Evolutionary conservation across 2,888 invertebrate genomes (phyloP).

Genomic region (Gymnosoma rotundatum): DNA sequence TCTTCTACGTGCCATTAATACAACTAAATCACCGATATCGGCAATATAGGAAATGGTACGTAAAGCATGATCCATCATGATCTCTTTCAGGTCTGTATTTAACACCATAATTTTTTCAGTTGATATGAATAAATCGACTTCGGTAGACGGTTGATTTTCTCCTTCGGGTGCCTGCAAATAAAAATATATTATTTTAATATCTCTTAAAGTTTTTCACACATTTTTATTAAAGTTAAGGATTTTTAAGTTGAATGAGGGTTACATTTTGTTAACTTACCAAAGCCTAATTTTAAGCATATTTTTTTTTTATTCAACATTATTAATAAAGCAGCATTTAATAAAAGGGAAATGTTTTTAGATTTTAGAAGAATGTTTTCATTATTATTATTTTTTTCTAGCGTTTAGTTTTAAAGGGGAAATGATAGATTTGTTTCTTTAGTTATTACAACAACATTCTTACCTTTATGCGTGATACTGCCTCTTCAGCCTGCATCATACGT

Average conservation of each 20-base stretch:
- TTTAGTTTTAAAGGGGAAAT: conserved; percentile 30
- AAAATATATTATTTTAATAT: neutral
- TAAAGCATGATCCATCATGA: conserved; percentile 99
- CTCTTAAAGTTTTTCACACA: neutral
- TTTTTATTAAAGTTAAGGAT: neutral
- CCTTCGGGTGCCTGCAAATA: conserved; percentile 94
- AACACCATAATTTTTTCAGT: conserved; percentile 99
- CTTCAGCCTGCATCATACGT: conserved; percentile 99
- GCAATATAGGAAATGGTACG: conserved; percentile 99
- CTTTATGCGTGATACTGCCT: conserved; percentile 99
- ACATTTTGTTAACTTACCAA: conserved; percentile 70
- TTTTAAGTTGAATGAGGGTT: conserved; percentile 27
- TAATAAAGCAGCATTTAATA: conserved; percentile 65
- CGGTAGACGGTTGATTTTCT: conserved; percentile 98
- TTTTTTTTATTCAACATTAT: conserved; percentile 57
- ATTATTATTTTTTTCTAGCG: conserved; percentile 51
- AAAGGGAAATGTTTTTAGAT: conserved; percentile 63
- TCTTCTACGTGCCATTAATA: conserved; percentile 97
- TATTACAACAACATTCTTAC: conserved; percentile 83
- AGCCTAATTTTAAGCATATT: conserved; percentile 70
- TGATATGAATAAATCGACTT: conserved; percentile 99
- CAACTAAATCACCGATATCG: conserved; percentile 98
- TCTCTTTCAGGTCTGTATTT: conserved; percentile 99
- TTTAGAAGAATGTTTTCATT: conserved; percentile 27
- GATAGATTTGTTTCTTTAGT: neutral